Percentiles rank a stretch among this genome's conserved stretches.
These are phyloP conservation scores for Rhodinocichla rosea DNA, from an alignment of 2,113 vertebrate species.

Conservation along the genomic window DNA sequence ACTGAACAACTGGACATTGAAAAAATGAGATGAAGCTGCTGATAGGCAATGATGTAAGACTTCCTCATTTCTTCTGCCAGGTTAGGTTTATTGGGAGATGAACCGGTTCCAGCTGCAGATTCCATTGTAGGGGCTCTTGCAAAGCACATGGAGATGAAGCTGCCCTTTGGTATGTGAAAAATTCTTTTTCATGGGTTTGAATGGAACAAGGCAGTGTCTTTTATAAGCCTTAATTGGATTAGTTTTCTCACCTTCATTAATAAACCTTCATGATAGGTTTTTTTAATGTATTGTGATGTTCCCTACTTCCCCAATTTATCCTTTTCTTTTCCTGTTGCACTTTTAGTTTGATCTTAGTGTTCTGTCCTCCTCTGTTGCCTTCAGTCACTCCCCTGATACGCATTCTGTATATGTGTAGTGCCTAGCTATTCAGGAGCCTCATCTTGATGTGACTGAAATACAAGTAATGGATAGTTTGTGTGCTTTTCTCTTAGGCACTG, in stretches of 20 bases:
- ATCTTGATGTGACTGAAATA: neutral
- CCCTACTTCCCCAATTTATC: neutral
- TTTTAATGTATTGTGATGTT: neutral
- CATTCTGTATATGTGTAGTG: neutral
- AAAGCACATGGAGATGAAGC: conserved; percentile 86
- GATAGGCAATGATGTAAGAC: neutral
- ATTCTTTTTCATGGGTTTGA: neutral
- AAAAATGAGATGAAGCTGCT: neutral
- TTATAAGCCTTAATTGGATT: neutral
- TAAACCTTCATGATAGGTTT: neutral
- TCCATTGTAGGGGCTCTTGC: conserved; percentile 84
- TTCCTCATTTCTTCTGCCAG: conserved; percentile 63
- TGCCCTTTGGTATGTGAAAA: conserved; percentile 84
- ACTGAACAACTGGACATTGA: neutral
- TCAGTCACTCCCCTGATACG: neutral
- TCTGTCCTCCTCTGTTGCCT: neutral
- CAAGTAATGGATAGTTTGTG: neutral
- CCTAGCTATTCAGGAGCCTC: neutral
- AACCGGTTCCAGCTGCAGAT: conserved; percentile 81
- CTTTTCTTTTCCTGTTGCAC: neutral
- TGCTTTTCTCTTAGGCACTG: conserved; percentile 73
- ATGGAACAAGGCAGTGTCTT: neutral
- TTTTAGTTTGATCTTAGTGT: neutral
- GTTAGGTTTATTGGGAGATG: conserved; percentile 88
- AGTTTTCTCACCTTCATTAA: neutral